Evolutionary conservation across 2,888 invertebrate genomes (phyloP).

Genomic region (Argyra leucocephala): DNA sequence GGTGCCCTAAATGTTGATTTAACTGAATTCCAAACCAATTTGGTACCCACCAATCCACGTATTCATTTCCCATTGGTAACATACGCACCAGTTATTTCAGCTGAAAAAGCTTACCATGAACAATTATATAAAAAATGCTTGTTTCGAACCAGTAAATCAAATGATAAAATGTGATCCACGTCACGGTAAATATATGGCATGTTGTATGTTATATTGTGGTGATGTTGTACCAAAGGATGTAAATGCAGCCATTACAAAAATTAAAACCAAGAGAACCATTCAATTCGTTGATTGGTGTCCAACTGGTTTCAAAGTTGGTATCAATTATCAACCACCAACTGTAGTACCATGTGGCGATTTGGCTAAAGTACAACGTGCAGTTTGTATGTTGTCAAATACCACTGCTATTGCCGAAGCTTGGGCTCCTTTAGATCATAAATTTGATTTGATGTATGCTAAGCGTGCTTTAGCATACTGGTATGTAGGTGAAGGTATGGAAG

Average conservation of each 20-base stretch:
- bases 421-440: conserved; percentile 92
- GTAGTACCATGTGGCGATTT: conserved; percentile 92
- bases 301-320: conserved; percentile 60
- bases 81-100: conserved; percentile 85
- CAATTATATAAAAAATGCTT: conserved; percentile 89
- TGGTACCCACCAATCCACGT: conserved; percentile 91
- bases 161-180: conserved; percentile 92
- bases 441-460: conserved; percentile 95
- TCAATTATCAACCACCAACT: conserved; percentile 90
- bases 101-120: conserved; percentile 91
- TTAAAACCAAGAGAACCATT: conserved; percentile 88
- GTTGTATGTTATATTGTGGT: conserved; percentile 90
- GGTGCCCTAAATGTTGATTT: conserved; percentile 89
- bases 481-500: conserved; percentile 78
- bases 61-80: conserved; percentile 92
- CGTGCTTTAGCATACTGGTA: conserved; percentile 96
- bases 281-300: conserved; percentile 91
- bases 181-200: conserved; percentile 90
- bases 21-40: conserved; percentile 90
- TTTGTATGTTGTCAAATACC: conserved; percentile 97
- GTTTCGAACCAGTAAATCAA: conserved; percentile 93
- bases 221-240: conserved; percentile 94
- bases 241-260: conserved; percentile 88
- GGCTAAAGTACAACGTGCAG: conserved; percentile 91
- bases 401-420: conserved; percentile 95